Conservation (phyloP, 2,888 invertebrate species). For the Nephrotoma flavescens region DNA sequence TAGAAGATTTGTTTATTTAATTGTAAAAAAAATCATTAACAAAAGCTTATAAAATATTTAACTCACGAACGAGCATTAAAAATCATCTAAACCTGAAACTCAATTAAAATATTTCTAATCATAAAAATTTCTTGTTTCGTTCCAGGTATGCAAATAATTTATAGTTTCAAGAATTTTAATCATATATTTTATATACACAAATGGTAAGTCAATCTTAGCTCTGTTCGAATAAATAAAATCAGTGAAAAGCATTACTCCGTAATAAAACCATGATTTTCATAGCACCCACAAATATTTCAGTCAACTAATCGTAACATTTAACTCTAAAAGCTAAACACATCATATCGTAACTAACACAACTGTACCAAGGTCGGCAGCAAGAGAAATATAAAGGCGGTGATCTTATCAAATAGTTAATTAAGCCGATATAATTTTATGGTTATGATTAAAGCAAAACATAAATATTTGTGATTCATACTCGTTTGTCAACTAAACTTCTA, state of each 20-base stretch:
- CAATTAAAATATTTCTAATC: neutral
- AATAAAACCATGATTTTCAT: no score
- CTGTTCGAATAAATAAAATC: no score
- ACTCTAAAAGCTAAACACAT: no score
- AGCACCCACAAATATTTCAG: no score
- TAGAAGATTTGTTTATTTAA: no score
- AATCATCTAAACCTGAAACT: neutral
- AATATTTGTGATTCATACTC: neutral
- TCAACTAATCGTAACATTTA: no score
- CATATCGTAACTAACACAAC: no score
- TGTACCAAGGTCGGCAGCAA: neutral
- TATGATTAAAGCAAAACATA: neutral
- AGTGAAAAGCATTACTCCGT: no score
- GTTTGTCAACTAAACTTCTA: neutral
- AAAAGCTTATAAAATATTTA: neutral
- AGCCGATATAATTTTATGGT: neutral
- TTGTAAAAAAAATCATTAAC: neutral
- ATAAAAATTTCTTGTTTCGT: neutral
- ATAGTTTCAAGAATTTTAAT: neutral
- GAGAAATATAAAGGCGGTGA: neutral
- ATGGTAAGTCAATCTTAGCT: neutral
- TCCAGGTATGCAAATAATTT: neutral
- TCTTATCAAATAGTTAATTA: neutral
- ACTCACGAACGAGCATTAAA: neutral
- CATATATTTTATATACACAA: neutral